A percentile compares a stretch with the other conserved stretches of the same genome.
These are phyloP conservation scores for Tetragonula clypearis DNA, from an alignment of 1,140 invertebrate genomes.

Conservation along the genomic window DNA sequence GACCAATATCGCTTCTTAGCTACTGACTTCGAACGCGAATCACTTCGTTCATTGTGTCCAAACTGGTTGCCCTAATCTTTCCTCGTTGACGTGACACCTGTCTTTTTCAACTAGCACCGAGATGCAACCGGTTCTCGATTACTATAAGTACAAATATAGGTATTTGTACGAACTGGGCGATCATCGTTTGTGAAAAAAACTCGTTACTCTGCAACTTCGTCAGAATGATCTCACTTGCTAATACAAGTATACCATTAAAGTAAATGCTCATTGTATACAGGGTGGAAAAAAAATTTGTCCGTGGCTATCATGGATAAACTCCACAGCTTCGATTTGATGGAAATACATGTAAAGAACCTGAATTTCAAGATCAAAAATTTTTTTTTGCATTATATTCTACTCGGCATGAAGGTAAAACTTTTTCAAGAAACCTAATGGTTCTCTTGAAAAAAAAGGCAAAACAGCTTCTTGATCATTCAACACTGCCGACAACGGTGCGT, in stretches of 20 bases:
- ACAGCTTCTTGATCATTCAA: too few species aligned
- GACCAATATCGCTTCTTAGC: constrained; percentile 35
- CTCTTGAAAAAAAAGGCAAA: too few species aligned
- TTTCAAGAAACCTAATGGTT: too few species aligned
- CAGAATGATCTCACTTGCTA: constrained; percentile 21
- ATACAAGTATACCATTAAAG: neutral
- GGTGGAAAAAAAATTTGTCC: neutral
- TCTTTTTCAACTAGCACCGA: constrained; percentile 6
- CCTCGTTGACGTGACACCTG: constrained; percentile 29
- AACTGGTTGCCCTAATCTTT: constrained; percentile 25
- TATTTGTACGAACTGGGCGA: too few species aligned
- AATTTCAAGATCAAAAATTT: neutral
- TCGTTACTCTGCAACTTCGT: constrained; percentile 42
- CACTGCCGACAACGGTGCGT: too few species aligned
- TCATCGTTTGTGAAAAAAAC: constrained; percentile 13
- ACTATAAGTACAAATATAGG: neutral
- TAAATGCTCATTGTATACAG: neutral
- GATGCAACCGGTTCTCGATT: constrained; percentile 34
- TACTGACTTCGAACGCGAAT: constrained; percentile 23
- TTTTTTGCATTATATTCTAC: neutral
- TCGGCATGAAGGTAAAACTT: too few species aligned
- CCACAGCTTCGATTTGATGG: too few species aligned
- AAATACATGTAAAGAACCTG: neutral
- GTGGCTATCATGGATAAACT: too few species aligned
- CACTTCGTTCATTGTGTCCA: constrained; percentile 41